Evolutionary conservation across 2,113 vertebrate genomes (phyloP).

Genomic region (Hemiprocne comata): DNA sequence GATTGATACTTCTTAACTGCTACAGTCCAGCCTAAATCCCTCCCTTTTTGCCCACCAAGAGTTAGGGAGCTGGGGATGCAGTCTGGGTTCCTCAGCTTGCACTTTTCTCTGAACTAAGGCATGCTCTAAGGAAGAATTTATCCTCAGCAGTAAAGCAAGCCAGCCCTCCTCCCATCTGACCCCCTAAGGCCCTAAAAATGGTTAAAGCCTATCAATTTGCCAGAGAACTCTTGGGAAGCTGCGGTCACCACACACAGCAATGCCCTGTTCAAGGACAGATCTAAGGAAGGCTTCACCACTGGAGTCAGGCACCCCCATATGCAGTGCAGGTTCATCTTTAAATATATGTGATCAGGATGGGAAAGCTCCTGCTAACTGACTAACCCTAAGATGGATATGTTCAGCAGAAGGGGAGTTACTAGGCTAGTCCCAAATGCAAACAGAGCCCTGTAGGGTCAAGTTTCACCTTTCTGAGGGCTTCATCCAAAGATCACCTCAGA

Average conservation of each 20-base stretch:
- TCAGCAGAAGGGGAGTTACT: neutral
- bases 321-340: neutral
- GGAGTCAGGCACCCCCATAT: neutral
- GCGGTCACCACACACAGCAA: neutral
- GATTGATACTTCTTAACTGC: neutral
- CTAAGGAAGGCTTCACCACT: neutral
- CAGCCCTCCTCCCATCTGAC: neutral
- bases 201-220: neutral
- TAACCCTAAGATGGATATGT: neutral
- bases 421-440: neutral
- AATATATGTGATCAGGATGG: neutral
- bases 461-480: neutral
- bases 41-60: neutral
- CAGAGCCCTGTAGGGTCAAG: neutral
- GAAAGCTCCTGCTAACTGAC: neutral
- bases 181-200: neutral
- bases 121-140: neutral
- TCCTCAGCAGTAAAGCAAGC: neutral
- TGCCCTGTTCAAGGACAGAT: neutral
- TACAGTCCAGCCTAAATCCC: neutral
- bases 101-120: neutral
- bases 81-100: neutral
- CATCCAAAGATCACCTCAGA: neutral
- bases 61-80: neutral
- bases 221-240: neutral